phyloP scores from a whole-genome alignment of 2,888 invertebrate genomes.

The Amphipoea oculea region DNA sequence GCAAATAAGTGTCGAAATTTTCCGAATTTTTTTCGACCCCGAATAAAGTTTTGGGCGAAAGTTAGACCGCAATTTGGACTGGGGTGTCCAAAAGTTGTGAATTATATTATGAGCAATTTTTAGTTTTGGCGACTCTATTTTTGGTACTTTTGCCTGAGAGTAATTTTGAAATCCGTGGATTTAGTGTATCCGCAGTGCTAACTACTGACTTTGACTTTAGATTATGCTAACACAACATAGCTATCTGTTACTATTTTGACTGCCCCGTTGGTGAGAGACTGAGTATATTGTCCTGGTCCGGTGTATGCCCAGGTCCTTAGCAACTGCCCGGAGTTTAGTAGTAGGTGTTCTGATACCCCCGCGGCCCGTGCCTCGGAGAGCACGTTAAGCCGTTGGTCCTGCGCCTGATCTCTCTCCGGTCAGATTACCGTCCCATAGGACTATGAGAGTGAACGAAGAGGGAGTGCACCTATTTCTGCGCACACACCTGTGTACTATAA shows the following conservation, averaged over 20 bases:
- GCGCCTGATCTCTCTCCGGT: background rate
- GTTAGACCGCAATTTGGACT: slow-evolving; percentile 47
- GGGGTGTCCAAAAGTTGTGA: slow-evolving; percentile 35
- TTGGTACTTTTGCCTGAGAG: background rate
- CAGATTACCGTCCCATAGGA: background rate
- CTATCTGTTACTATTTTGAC: background rate
- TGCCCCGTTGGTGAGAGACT: background rate
- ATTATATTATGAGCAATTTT: slow-evolving; percentile 31
- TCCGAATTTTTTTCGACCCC: slow-evolving; percentile 39
- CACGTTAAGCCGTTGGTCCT: background rate
- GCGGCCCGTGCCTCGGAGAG: background rate
- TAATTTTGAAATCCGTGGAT: too few relatives aligned
- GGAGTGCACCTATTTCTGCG: background rate
- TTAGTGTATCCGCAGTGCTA: too few relatives aligned
- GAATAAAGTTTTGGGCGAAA: slow-evolving; percentile 47
- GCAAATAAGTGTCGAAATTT: slow-evolving; percentile 51
- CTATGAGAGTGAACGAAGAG: background rate
- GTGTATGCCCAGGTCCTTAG: background rate
- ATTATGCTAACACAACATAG: background rate
- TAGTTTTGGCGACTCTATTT: background rate
- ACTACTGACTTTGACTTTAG: too few relatives aligned
- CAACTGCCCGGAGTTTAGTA: background rate
- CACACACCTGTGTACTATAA: background rate
- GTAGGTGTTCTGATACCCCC: background rate
- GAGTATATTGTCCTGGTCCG: background rate